Base-by-base conservation (phyloP, 2,113 vertebrate species). In the Microcebus jonahi region DNA sequence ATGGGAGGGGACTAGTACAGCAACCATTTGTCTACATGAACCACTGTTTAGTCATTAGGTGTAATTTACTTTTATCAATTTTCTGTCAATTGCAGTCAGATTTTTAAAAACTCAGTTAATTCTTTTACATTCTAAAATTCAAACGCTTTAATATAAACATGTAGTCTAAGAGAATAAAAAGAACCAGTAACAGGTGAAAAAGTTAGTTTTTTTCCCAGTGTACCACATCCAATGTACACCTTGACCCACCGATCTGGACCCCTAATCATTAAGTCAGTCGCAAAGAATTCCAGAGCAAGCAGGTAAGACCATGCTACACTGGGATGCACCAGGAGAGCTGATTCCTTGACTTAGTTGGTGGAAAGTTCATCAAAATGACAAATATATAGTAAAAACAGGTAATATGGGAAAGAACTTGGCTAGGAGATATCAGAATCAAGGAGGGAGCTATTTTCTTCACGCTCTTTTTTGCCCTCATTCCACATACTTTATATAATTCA, bases 71-170 rank as follows among this genome's bases (percentile, higher is more conserved):
- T 76, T 70, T 90, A 84, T 42, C 67, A 79, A 90, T 79, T 55
- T 86, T 90, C 70, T 91, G 29, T 53, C 61, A 95, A 79, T 96
- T 81, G 17, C 31, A 67, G 13, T 83, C 57, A 96, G 8, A 59
- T 90, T 88, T 91, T 92, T 73, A 2, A 82, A 85, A 82, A 80
- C 34, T 93, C 70, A 65, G 81, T 31, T 61, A 25, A 81, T 57
- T 85, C 89, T 88, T 86, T 75, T 80, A 86, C 21, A 84, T 23
- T 67, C 57, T 85, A 50, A 48, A 93, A 89, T 80, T 87, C 81
- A 88, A 70, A 71, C 25, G 13, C 29, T 65, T 96, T 93, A 61
- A 61, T 53, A 75, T 70, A 79, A 76, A 70, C 23, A 94, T 21
- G 17, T 18, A 92, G n/a, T n/a, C n/a, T 61, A 67, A 84, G 53